These are phyloP conservation scores for Pantelozetes paolii DNA, from an alignment of 2,888 invertebrate genomes.

Conservation along the genomic window DNA sequence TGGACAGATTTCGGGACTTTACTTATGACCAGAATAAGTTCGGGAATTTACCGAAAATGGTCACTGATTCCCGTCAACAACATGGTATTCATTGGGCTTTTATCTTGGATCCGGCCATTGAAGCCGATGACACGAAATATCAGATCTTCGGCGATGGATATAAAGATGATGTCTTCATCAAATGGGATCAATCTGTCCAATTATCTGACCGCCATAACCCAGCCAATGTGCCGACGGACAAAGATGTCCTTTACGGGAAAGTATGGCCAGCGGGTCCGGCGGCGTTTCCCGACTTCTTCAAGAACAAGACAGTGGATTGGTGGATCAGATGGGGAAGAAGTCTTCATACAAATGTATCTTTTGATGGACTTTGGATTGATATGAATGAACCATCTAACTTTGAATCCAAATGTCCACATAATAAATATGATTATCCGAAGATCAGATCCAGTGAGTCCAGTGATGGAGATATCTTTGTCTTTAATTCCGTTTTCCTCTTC, in stretches of 20 bases:
- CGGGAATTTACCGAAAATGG: constrained; percentile 63
- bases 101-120: constrained; percentile 57
- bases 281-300: constrained; percentile 49
- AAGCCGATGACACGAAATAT: constrained; percentile 60
- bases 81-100: constrained; percentile 68
- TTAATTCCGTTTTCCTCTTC: not conserved
- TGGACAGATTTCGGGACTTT: constrained; percentile 73
- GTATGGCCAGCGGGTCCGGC: constrained; percentile 54
- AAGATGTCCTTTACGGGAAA: constrained; percentile 66
- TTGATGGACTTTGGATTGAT: constrained; percentile 52
- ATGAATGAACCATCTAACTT: constrained; percentile 56
- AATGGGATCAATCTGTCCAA: constrained; percentile 61
- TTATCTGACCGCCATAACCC: constrained; percentile 55
- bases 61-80: constrained; percentile 61
- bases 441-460: not conserved
- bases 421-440: constrained; percentile 47
- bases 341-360: constrained; percentile 46
- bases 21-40: constrained; percentile 65
- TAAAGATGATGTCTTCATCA: constrained; percentile 67
- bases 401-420: constrained; percentile 51
- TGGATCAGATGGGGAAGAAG: constrained; percentile 49
- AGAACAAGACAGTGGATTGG: constrained; percentile 43
- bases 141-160: constrained; percentile 70
- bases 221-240: not conserved
- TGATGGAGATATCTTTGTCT: constrained; percentile 46